These are phyloP conservation scores for Nymphalis polychloros DNA, from an alignment of 2,888 invertebrate species.

Conservation along the genomic window DNA sequence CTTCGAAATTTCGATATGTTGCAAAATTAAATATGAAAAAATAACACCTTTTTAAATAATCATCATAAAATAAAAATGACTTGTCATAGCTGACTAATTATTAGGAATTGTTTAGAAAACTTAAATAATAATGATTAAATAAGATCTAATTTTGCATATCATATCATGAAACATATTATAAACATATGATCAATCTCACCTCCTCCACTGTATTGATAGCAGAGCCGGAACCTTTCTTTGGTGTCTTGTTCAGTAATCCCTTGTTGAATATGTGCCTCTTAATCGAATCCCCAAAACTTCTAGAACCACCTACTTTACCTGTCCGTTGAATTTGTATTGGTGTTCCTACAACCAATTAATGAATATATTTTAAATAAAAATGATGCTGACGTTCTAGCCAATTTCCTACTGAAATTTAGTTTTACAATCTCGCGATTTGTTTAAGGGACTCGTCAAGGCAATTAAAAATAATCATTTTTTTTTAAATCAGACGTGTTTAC, in stretches of 20 bases:
- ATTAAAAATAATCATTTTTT: neutral
- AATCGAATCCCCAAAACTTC: constrained; percentile 90
- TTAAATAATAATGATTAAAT: too few relatives aligned
- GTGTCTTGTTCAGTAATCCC: constrained; percentile 79
- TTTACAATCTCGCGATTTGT: too few relatives aligned
- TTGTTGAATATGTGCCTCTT: constrained; percentile 93
- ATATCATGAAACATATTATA: constrained; percentile 15
- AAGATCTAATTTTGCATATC: constrained; percentile 12
- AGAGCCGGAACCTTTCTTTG: constrained; percentile 74
- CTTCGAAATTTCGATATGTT: constrained; percentile 20
- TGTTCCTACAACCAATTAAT: constrained; percentile 77
- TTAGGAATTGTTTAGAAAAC: too few relatives aligned
- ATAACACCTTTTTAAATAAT: neutral
- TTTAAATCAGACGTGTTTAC: neutral
- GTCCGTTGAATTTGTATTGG: constrained; percentile 86
- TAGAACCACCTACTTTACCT: constrained; percentile 81
- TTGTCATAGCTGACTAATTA: too few relatives aligned
- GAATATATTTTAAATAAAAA: neutral
- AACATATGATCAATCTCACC: constrained; percentile 46
- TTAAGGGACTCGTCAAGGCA: too few relatives aligned
- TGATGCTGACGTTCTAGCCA: neutral
- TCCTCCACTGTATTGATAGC: constrained; percentile 68
- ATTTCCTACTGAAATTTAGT: neutral
- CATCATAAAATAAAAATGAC: too few relatives aligned
- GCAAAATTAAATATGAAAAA: constrained; percentile 10